These are phyloP conservation scores for Zaprionus capensis DNA, from an alignment of 1,140 invertebrate genomes.

Conservation along the genomic window DNA sequence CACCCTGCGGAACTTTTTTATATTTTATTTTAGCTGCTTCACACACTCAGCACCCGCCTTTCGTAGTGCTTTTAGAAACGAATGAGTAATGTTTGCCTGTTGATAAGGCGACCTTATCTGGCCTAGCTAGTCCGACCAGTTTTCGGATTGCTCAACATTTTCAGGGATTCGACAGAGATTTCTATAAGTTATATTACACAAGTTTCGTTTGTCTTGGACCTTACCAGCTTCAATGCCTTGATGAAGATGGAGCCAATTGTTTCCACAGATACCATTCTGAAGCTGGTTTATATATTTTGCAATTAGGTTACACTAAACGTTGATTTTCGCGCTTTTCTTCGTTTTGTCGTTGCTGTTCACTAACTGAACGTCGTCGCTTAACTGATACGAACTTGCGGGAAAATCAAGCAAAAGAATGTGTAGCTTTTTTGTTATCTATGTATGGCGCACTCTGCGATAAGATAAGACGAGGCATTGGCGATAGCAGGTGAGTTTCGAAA, in stretches of 20 bases:
- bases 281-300: slow-evolving; percentile 10
- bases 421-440: slow-evolving; percentile 77
- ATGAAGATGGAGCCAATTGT: slow-evolving; percentile 91
- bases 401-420: slow-evolving; percentile 52
- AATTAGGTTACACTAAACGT: background rate
- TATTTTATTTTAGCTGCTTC: slow-evolving; percentile 5
- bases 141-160: slow-evolving; percentile 52
- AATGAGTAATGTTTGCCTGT: slow-evolving; percentile 54
- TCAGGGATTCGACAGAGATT: background rate
- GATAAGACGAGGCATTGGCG: slow-evolving; percentile 43
- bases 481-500: slow-evolving; percentile 58
- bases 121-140: slow-evolving; percentile 18
- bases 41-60: slow-evolving; percentile 37
- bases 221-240: slow-evolving; percentile 92
- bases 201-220: slow-evolving; percentile 53
- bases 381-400: slow-evolving; percentile 48
- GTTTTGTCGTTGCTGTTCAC: slow-evolving; percentile 64
- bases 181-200: background rate
- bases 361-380: slow-evolving; percentile 54
- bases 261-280: slow-evolving; percentile 90
- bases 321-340: slow-evolving; percentile 50
- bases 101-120: slow-evolving; percentile 68
- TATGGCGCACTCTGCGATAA: slow-evolving; percentile 54
- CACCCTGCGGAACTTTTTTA: slow-evolving; percentile 22
- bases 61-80: slow-evolving; percentile 29